These are phyloP conservation scores for Apantesis nais DNA, from an alignment of 2,888 invertebrate species.

Conservation along the genomic window DNA sequence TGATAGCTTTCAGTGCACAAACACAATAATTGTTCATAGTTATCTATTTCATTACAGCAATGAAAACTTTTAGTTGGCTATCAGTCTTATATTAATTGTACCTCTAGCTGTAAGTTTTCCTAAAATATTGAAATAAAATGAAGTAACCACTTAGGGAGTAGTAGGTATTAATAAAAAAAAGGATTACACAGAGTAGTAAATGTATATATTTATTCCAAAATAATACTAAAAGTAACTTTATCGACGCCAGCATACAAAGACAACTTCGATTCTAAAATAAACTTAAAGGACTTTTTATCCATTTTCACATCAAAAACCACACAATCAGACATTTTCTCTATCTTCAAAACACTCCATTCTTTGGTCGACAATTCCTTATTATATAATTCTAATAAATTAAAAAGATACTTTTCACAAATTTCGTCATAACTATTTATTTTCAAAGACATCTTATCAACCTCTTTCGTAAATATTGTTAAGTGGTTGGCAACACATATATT, in stretches of 20 bases:
- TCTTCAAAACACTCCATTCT: constrained; percentile 53
- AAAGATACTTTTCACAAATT: constrained; percentile 44
- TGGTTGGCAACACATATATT: constrained; percentile 36
- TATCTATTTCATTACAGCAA: too few relatives aligned
- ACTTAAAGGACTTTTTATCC: constrained; percentile 55
- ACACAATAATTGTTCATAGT: too few relatives aligned
- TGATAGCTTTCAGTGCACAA: too few relatives aligned
- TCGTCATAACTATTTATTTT: constrained; percentile 49
- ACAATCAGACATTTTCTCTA: constrained; percentile 30
- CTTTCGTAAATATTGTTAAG: constrained; percentile 28
- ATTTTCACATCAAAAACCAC: constrained; percentile 48
- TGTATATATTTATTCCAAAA: constrained; percentile 43
- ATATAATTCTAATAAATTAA: constrained; percentile 56
- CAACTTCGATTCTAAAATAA: constrained; percentile 53
- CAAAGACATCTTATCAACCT: constrained; percentile 48
- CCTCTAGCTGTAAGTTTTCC: too few relatives aligned
- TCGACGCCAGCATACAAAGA: constrained; percentile 63
- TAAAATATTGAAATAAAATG: too few relatives aligned
- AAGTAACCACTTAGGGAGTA: background rate
- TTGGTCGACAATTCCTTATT: constrained; percentile 55
- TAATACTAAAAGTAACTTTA: constrained; percentile 54
- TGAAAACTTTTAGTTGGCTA: too few relatives aligned
- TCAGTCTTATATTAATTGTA: too few relatives aligned
- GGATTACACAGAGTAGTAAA: background rate
- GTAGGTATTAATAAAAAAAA: constrained; percentile 7